A percentile compares a stretch with the other conserved stretches of the same genome.
Conservation (phyloP, 2,113 vertebrate genomes). For the Vidua chalybeata region DNA sequence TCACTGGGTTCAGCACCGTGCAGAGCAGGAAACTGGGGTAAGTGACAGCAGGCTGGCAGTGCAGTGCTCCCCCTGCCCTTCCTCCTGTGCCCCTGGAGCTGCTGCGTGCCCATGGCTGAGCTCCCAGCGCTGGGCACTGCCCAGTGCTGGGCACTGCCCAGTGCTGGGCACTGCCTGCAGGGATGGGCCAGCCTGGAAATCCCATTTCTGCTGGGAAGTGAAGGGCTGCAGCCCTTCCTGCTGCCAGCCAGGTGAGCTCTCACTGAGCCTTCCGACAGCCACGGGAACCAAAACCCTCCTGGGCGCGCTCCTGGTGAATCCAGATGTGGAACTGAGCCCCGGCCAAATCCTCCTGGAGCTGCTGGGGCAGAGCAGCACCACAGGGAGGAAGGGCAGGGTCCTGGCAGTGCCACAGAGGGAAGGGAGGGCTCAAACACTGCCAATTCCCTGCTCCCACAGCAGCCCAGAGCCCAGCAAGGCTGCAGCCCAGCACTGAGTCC, state of each 20-base stretch:
- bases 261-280: not conserved
- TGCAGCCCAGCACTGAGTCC: not conserved
- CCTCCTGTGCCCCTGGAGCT: too few species aligned
- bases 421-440: not conserved
- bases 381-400: not conserved
- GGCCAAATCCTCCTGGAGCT: not conserved
- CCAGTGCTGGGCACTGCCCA: too few species aligned
- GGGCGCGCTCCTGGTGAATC: not conserved
- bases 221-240: not conserved
- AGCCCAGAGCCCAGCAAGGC: not conserved
- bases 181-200: not conserved
- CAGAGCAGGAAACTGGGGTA: conserved; percentile 75
- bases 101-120: too few species aligned
- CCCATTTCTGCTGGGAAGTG: not conserved
- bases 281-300: not conserved
- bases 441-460: not conserved
- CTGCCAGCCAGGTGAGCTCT: not conserved
- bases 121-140: too few species aligned
- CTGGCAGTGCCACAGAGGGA: not conserved
- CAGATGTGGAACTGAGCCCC: not conserved
- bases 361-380: not conserved
- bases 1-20: conserved; percentile 76
- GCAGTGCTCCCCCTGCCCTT: too few species aligned
- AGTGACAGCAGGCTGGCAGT: conserved; percentile 32
- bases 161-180: too few species aligned